Evolutionary conservation across 2,888 invertebrate genomes (phyloP), one percentile per base, ranked within the genome.

Genomic region (Lissonota sp.): DNA sequence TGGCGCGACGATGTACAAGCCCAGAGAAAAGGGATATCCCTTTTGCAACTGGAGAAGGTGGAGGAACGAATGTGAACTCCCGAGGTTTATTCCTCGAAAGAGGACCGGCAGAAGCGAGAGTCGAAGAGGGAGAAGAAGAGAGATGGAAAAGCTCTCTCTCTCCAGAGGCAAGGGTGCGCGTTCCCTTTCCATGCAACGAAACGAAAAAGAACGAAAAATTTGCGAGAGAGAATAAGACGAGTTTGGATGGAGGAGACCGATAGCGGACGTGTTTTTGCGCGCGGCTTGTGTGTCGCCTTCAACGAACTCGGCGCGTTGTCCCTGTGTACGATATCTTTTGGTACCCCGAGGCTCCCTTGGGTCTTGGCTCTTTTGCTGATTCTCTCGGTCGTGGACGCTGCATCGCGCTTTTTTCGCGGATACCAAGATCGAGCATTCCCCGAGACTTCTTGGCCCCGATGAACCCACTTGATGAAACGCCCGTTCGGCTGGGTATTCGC

Each of bases 391-490:
- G 77, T 70, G 70, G 72, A n/a, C 57, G 64, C 60, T 62, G 72
- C 51, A 55, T 74, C 67, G 74, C 66, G 77, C 75, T 79, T 75
- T 82, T 82, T 84, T 73, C 26, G 26, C 26, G 57, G 79, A 70
- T 75, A 75, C 37, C 62, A 14, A 62, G 62, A 39, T 5, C 8
- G 57, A 46, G 64, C 86, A 86, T 87, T 86, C 87, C 76, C 82
- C 78, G 84, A 84, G 83, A 82, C 85, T 75, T 85, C 86, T 87
- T 90, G 90, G 89, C 90, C 90, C 87, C 90, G 90, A 91, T 90
- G 90, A 91, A 91, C 91, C 86, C 88, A 85, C 90, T 90, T 89
- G 91, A 91, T 90, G 90, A 89, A 91, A 89, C 89, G 86, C 87
- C 26, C 1, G 51, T 71, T 85, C 79, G 71, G 86, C 87, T 57